A percentile compares a stretch with the other conserved stretches of the same genome.
Conservation (phyloP, 1,140 invertebrate species). For the Drosophila azteca region DNA sequence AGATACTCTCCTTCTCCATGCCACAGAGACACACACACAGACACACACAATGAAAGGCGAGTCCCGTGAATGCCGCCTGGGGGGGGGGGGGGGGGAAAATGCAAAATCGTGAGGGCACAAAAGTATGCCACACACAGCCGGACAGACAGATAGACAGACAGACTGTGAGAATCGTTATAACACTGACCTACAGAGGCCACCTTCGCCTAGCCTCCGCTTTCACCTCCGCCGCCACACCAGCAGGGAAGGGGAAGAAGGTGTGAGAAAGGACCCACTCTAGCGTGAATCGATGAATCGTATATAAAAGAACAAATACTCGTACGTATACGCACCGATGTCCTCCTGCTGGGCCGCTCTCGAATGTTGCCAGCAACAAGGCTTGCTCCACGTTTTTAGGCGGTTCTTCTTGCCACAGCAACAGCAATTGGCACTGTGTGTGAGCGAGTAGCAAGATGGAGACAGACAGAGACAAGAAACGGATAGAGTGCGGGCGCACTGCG, state of each 20-base stretch:
- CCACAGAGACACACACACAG: slow-evolving; percentile 2
- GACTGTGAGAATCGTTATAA: slow-evolving; percentile 52
- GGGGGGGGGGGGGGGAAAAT: slow-evolving; percentile 38
- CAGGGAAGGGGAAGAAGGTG: not conserved
- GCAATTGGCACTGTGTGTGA: slow-evolving; percentile 33
- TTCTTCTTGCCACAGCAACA: slow-evolving; percentile 26
- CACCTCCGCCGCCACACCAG: slow-evolving; percentile 19
- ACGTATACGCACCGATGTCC: slow-evolving; percentile 43
- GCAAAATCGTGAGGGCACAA: slow-evolving; percentile 40
- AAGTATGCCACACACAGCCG: slow-evolving; percentile 64
- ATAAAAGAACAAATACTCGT: slow-evolving; percentile 8
- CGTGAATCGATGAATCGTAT: slow-evolving; percentile 17
- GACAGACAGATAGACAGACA: slow-evolving; percentile 31
- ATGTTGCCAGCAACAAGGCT: slow-evolving; percentile 33
- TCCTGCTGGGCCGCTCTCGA: slow-evolving; percentile 30
- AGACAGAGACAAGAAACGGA: slow-evolving; percentile 33
- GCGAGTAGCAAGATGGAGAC: slow-evolving; percentile 1
- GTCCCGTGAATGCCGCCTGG: slow-evolving; percentile 52
- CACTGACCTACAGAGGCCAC: slow-evolving; percentile 70
- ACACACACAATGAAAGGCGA: slow-evolving; percentile 18
- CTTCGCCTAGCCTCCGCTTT: too few relatives aligned
- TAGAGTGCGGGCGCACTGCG: slow-evolving; percentile 10
- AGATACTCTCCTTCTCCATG: not conserved
- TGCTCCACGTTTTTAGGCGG: slow-evolving; percentile 24
- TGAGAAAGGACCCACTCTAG: too few relatives aligned